These are phyloP conservation scores for Solen grandis DNA, from an alignment of 1,140 invertebrate species.

Conservation along the genomic window DNA sequence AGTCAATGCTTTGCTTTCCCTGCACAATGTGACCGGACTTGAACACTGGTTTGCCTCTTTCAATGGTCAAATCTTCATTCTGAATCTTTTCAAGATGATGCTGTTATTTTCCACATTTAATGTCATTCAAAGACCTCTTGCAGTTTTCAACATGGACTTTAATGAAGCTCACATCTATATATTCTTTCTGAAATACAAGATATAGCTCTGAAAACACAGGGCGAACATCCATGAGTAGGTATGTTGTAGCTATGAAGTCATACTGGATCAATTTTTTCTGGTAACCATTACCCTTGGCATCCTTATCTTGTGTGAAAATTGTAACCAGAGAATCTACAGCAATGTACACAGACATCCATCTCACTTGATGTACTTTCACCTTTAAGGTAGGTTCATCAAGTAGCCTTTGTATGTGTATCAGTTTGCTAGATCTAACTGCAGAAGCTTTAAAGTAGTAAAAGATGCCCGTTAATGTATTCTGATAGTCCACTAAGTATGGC, in stretches of 20 bases:
- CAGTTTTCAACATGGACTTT: neutral
- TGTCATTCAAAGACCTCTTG: neutral
- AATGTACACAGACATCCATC: neutral
- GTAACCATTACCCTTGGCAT: neutral
- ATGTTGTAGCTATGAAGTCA: neutral
- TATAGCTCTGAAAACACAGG: neutral
- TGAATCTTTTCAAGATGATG: neutral
- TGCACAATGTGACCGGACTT: constrained; percentile 6
- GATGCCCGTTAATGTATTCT: neutral
- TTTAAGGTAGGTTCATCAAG: neutral
- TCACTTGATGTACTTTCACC: neutral
- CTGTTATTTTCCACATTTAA: neutral
- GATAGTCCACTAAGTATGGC: neutral
- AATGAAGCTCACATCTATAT: neutral
- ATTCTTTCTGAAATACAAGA: neutral
- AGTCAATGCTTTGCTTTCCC: constrained; percentile 17
- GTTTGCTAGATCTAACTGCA: neutral
- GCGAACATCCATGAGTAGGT: neutral
- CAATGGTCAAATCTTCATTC: neutral
- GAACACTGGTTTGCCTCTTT: constrained; percentile 6
- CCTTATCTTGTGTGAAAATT: neutral
- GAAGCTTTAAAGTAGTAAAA: neutral
- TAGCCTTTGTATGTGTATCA: neutral
- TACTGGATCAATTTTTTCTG: neutral
- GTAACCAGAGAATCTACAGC: neutral